A percentile compares a stretch with the other conserved stretches of the same genome.
These are phyloP conservation scores for Steromphala cineraria DNA, from an alignment of 2,888 invertebrate species.

Conservation along the genomic window DNA sequence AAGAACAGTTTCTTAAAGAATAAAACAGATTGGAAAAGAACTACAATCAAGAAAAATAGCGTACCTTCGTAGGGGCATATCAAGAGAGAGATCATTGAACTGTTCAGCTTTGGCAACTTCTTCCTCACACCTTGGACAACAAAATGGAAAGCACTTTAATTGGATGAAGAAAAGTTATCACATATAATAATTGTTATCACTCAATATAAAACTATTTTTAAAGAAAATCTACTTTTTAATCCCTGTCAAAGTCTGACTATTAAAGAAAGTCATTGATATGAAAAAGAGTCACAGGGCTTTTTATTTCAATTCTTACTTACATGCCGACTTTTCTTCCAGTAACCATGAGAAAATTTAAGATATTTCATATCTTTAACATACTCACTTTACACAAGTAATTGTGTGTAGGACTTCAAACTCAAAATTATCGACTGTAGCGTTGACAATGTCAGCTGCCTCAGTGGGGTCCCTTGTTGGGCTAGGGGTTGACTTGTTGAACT, in stretches of 20 bases:
- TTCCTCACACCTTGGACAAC: conserved; percentile 56
- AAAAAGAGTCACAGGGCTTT: background rate
- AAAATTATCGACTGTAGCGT: conserved; percentile 70
- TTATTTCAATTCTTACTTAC: too few relatives aligned
- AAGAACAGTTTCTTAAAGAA: too few relatives aligned
- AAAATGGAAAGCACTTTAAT: background rate
- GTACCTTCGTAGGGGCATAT: conserved; percentile 63
- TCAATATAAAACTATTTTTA: too few relatives aligned
- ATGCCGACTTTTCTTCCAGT: too few relatives aligned
- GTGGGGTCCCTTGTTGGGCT: conserved; percentile 42
- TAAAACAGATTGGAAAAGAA: too few relatives aligned
- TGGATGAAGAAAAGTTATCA: too few relatives aligned
- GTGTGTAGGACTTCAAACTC: conserved; percentile 70
- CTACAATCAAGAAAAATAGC: conserved; percentile 19
- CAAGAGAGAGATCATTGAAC: conserved; percentile 69
- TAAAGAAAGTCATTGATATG: too few relatives aligned
- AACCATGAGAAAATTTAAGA: background rate
- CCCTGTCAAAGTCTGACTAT: too few relatives aligned
- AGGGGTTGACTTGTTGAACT: conserved; percentile 54
- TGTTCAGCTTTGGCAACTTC: conserved; percentile 63
- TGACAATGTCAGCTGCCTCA: conserved; percentile 38
- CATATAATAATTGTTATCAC: too few relatives aligned
- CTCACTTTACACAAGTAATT: conserved; percentile 64
- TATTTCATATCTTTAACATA: background rate
- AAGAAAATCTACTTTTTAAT: too few relatives aligned